Percentiles rank a stretch among this genome's conserved stretches.
These are phyloP conservation scores for Lymantria monacha DNA, from an alignment of 2,888 invertebrate genomes.

Conservation along the genomic window DNA sequence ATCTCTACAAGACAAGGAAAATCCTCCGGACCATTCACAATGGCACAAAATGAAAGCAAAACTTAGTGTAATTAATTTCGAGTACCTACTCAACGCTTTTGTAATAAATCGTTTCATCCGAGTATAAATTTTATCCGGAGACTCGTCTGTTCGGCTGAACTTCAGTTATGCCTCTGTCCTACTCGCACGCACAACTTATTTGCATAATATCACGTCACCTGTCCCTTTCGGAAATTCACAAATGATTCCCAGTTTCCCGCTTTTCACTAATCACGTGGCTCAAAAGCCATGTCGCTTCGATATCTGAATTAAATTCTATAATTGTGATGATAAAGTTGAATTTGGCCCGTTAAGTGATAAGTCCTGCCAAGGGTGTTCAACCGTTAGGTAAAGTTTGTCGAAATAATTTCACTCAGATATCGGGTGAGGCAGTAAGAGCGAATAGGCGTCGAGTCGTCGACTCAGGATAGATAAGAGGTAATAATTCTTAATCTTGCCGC, in stretches of 20 bases:
- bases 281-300: slow-evolving; percentile 37
- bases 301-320: slow-evolving; percentile 41
- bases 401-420: slow-evolving; percentile 76
- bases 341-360: slow-evolving; percentile 25
- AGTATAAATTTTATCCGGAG: slow-evolving; percentile 72
- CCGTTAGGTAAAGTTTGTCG: slow-evolving; percentile 70
- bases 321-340: slow-evolving; percentile 37
- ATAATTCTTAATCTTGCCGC: slow-evolving; percentile 70
- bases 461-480: slow-evolving; percentile 69
- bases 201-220: slow-evolving; percentile 75
- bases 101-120: slow-evolving; percentile 81
- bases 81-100: slow-evolving; percentile 80
- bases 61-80: slow-evolving; percentile 77
- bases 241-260: slow-evolving; percentile 79
- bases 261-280: slow-evolving; percentile 76
- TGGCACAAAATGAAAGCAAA: slow-evolving; percentile 69
- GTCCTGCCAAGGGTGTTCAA: slow-evolving; percentile 50
- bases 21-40: slow-evolving; percentile 52
- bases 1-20: slow-evolving; percentile 56
- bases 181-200: slow-evolving; percentile 53
- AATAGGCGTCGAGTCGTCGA: slow-evolving; percentile 70
- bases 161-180: slow-evolving; percentile 54
- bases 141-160: slow-evolving; percentile 54
- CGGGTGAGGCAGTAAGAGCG: slow-evolving; percentile 52
- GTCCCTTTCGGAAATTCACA: slow-evolving; percentile 75